These are phyloP conservation scores for Panagrolaimus sp. DNA, from an alignment of 1,140 invertebrate species.

Conservation along the genomic window DNA sequence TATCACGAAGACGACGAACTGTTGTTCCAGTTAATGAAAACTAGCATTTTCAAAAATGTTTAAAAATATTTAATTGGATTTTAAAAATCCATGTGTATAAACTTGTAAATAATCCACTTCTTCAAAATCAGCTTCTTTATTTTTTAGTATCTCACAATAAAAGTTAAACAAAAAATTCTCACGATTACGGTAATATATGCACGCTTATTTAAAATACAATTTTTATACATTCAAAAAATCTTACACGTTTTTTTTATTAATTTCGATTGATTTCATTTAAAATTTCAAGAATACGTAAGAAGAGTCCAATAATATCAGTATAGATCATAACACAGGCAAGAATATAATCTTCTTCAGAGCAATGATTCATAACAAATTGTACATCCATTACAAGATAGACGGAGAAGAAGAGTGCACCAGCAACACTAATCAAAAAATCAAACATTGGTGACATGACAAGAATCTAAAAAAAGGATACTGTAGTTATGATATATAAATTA, in stretches of 20 bases:
- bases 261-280: conserved; percentile 52
- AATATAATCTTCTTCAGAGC: conserved; percentile 60
- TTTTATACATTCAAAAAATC: neutral
- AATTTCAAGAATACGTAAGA: conserved; percentile 60
- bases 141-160: too few species aligned
- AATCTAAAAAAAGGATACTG: conserved; percentile 54
- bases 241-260: conserved; percentile 22
- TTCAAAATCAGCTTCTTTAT: too few species aligned
- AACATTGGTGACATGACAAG: conserved; percentile 59
- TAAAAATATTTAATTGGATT: too few species aligned
- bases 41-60: too few species aligned
- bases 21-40: too few species aligned
- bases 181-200: too few species aligned
- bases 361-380: conserved; percentile 61
- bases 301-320: conserved; percentile 62
- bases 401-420: conserved; percentile 61
- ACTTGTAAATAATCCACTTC: too few species aligned
- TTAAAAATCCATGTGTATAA: too few species aligned
- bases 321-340: conserved; percentile 61
- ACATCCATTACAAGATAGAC: conserved; percentile 62
- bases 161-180: too few species aligned
- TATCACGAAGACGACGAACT: too few species aligned
- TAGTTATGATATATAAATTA: conserved; percentile 16
- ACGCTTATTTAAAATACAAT: neutral
- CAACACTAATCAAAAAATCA: conserved; percentile 59